Percentiles rank a stretch among this genome's conserved stretches.
phyloP scores from a whole-genome alignment of 2,888 invertebrate genomes.

The Tachina grossa region DNA sequence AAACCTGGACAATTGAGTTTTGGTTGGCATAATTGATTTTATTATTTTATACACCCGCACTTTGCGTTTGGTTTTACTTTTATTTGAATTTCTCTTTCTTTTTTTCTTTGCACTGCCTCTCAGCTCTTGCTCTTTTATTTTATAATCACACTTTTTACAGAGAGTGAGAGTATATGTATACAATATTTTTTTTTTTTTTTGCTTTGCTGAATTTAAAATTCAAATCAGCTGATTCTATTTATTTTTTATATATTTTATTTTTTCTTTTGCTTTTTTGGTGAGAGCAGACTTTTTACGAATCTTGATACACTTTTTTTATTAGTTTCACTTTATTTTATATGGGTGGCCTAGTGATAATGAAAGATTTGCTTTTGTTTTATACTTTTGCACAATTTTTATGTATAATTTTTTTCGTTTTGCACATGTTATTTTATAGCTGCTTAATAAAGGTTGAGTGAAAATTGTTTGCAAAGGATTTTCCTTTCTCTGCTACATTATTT shows the following conservation, averaged over 20 bases:
- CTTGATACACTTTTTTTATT: conserved; percentile 7
- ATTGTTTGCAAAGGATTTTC: conserved; percentile 30
- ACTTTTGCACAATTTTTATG: conserved; percentile 45
- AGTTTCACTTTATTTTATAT: conserved; percentile 58
- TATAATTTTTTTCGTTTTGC: conserved; percentile 38
- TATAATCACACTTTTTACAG: not conserved
- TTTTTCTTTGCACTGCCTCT: not conserved
- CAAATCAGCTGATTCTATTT: conserved; percentile 53
- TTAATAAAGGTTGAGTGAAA: conserved; percentile 49
- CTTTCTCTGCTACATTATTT: conserved; percentile 28
- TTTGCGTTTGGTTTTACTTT: conserved; percentile 33
- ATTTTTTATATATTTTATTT: not conserved
- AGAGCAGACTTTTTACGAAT: conserved; percentile 30
- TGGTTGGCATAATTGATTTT: conserved; percentile 29
- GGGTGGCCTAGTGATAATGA: conserved; percentile 71
- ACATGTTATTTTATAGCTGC: conserved; percentile 53
- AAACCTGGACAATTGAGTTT: not conserved
- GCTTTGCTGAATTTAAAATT: not conserved
- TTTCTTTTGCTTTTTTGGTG: not conserved
- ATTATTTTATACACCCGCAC: conserved; percentile 52
- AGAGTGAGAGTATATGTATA: not conserved
- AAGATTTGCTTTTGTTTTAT: conserved; percentile 58
- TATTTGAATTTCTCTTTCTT: not conserved
- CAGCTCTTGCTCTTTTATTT: conserved; percentile 13
- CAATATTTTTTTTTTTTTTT: not conserved